Conservation (phyloP, 2,113 vertebrate genomes). For the Phodopus roborovskii region DNA sequence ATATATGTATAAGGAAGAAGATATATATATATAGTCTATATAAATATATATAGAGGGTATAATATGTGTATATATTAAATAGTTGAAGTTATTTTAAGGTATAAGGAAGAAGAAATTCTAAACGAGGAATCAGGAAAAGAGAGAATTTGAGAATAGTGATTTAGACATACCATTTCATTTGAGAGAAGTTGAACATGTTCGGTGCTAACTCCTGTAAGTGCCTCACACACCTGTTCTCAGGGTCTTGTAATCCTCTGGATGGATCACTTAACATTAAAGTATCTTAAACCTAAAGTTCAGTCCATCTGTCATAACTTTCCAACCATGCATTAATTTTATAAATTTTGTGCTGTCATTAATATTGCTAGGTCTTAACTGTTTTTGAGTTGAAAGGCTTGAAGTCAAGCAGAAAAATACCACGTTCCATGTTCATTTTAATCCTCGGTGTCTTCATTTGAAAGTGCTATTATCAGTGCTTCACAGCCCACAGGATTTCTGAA, state of each 20-base stretch:
- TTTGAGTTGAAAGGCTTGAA: not conserved
- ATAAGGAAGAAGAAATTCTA: constrained; percentile 10
- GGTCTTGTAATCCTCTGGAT: not conserved
- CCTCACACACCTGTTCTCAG: not conserved
- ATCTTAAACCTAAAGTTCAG: not conserved
- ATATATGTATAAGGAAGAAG: not conserved
- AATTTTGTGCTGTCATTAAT: not conserved
- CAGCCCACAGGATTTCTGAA: not conserved
- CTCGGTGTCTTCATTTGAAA: not conserved
- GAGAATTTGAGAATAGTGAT: not conserved
- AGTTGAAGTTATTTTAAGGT: constrained; percentile 9
- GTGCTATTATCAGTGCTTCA: not conserved
- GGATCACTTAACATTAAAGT: not conserved
- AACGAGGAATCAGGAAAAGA: constrained; percentile 1
- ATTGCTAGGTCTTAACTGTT: not conserved
- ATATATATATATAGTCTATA: not conserved
- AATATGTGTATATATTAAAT: not conserved
- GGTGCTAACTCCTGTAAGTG: not conserved
- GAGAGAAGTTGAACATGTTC: not conserved
- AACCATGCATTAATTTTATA: not conserved
- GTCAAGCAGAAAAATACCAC: not conserved
- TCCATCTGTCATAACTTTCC: not conserved
- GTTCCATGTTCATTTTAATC: not conserved
- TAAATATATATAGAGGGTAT: not conserved
- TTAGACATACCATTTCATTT: not conserved